phyloP scores from a whole-genome alignment of 2,888 invertebrate genomes.

The Coleophora flavipennella region DNA sequence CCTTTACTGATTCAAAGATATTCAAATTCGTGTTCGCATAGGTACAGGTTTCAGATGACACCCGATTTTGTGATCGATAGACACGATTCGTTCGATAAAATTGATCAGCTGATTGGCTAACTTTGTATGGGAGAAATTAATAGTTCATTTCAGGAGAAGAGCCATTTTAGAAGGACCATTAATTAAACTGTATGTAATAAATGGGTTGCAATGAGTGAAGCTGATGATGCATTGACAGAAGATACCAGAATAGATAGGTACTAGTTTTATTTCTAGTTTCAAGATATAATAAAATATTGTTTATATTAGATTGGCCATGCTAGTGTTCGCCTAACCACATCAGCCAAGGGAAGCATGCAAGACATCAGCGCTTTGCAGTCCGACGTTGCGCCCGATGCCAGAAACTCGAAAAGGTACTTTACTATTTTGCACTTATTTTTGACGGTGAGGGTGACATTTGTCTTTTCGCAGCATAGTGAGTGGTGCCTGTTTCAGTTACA shows the following conservation, averaged over 20 bases:
- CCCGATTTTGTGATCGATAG: too few species aligned
- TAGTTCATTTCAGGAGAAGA: too few species aligned
- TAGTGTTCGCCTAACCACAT: slow-evolving; percentile 26
- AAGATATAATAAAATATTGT: background rate
- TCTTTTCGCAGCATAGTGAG: background rate
- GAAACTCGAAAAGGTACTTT: slow-evolving; percentile 26
- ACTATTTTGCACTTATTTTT: background rate
- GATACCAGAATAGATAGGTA: background rate
- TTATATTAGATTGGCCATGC: slow-evolving; percentile 25
- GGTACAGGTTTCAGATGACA: too few species aligned
- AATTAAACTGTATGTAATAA: background rate
- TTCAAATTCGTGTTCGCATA: too few species aligned
- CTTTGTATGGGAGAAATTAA: background rate
- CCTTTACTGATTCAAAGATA: too few species aligned
- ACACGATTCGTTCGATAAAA: too few species aligned
- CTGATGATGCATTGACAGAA: background rate
- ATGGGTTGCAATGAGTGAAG: background rate
- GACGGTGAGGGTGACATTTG: background rate
- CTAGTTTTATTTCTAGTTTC: background rate
- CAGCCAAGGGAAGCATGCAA: slow-evolving; percentile 43
- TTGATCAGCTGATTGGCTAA: too few species aligned
- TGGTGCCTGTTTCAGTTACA: too few species aligned
- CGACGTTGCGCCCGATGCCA: slow-evolving; percentile 22
- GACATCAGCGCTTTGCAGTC: slow-evolving; percentile 28
- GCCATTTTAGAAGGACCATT: background rate